Conservation (phyloP, 2,888 invertebrate species). For the Melipona beecheii region DNA sequence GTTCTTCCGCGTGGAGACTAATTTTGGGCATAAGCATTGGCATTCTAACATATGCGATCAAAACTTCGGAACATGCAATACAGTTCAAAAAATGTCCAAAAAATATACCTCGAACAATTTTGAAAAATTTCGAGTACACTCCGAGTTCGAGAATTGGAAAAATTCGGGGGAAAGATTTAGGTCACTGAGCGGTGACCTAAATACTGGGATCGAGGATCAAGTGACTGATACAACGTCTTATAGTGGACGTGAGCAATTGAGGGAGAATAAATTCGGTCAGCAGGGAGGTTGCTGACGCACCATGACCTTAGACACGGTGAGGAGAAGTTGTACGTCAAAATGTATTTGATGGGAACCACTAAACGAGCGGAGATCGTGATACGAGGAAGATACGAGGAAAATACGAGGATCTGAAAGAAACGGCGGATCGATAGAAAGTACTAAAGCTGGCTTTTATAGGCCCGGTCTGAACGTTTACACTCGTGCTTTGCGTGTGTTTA, state of each 20-base stretch:
- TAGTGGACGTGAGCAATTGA: conserved; percentile 4
- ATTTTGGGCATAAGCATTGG: too few species aligned
- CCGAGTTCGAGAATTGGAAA: too few species aligned
- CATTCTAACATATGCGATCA: too few species aligned
- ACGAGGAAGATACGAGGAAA: conserved; percentile 53
- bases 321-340: conserved; percentile 31
- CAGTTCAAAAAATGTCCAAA: too few species aligned
- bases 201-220: background rate
- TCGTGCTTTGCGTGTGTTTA: conserved; percentile 63
- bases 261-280: conserved; percentile 14
- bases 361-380: conserved; percentile 35
- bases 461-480: conserved; percentile 60
- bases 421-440: conserved; percentile 62
- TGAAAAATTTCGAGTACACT: too few species aligned
- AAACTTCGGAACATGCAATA: too few species aligned
- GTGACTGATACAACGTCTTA: background rate
- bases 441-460: conserved; percentile 62
- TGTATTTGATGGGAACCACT: conserved; percentile 36
- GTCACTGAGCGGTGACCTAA: too few species aligned
- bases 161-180: too few species aligned
- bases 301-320: background rate
- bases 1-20: too few species aligned
- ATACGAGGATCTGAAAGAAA: conserved; percentile 58
- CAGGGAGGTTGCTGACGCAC: background rate
- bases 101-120: too few species aligned